Conservation (phyloP, 2,797 vertebrate genomes). For the Microctenopoma lineatum region DNA sequence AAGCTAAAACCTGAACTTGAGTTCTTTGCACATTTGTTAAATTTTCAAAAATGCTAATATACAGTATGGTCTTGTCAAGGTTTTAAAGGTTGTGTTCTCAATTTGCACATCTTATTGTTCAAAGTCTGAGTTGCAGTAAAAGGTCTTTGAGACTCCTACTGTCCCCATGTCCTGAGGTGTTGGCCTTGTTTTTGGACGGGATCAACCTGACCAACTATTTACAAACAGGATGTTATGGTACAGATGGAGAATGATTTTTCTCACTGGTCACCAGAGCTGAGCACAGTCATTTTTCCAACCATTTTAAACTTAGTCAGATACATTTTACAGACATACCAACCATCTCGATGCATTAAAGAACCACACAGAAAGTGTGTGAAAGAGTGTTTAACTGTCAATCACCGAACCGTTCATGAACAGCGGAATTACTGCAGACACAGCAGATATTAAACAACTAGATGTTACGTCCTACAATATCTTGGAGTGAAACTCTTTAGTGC, state of each 20-base stretch:
- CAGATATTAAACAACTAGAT: not conserved
- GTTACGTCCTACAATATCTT: not conserved
- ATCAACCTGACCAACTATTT: constrained; percentile 10
- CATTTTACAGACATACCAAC: not conserved
- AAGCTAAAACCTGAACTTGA: too few species aligned
- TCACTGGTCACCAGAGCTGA: constrained; percentile 55
- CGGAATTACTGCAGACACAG: not conserved
- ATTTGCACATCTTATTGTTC: not conserved
- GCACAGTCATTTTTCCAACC: constrained; percentile 9
- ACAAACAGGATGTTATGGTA: constrained; percentile 59
- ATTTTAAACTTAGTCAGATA: not conserved
- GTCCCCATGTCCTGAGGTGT: not conserved
- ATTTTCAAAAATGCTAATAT: not conserved
- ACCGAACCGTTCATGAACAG: not conserved
- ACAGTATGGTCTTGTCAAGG: constrained; percentile 2
- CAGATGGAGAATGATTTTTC: constrained; percentile 49
- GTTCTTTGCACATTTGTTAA: not conserved
- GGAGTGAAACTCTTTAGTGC: constrained; percentile 22
- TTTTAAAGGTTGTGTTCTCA: not conserved
- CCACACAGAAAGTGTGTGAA: fast-evolving
- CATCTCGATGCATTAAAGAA: not conserved
- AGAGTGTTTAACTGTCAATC: not conserved
- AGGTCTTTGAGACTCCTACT: not conserved
- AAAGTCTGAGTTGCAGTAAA: not conserved
- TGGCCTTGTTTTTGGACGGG: constrained; percentile 39